Evolutionary conservation across 2,888 invertebrate genomes (phyloP).

Genomic region (Lasioglossum pauxillum): DNA sequence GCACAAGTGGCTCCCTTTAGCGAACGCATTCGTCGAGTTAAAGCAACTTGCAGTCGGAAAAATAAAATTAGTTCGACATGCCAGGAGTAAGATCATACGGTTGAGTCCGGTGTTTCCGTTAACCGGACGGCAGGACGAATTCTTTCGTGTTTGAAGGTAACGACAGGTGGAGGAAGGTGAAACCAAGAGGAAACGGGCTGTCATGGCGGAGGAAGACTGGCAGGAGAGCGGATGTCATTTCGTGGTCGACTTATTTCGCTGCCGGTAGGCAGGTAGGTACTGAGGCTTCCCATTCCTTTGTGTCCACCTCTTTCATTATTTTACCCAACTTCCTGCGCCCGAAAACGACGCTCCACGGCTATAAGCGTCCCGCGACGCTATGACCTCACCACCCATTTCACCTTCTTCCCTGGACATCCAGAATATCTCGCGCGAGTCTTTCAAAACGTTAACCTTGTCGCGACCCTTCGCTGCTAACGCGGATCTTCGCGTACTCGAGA

Average conservation of each 20-base stretch:
- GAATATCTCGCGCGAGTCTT: constrained; percentile 8
- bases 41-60: constrained; percentile 10
- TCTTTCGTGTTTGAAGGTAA: constrained; percentile 59
- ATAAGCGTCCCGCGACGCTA: constrained; percentile 24
- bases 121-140: constrained; percentile 28
- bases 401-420: constrained; percentile 11
- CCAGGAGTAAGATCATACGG: neutral
- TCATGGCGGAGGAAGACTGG: constrained; percentile 45
- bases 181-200: constrained; percentile 66
- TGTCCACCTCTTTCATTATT: constrained; percentile 77
- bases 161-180: constrained; percentile 71
- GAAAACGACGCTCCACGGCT: constrained; percentile 60
- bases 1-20: neutral
- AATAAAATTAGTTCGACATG: constrained; percentile 13
- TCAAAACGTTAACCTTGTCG: constrained; percentile 48
- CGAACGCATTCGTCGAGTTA: constrained; percentile 18
- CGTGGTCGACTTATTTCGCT: constrained; percentile 83
- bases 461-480: constrained; percentile 2
- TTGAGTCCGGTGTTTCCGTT: constrained; percentile 16
- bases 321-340: constrained; percentile 76
- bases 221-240: constrained; percentile 82
- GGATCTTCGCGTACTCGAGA: neutral
- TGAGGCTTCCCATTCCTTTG: constrained; percentile 78
- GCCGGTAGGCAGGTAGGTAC: constrained; percentile 56
- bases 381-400: neutral